Base-by-base conservation (phyloP, 2,113 vertebrate species). In the Gallinago jamesoni region DNA sequence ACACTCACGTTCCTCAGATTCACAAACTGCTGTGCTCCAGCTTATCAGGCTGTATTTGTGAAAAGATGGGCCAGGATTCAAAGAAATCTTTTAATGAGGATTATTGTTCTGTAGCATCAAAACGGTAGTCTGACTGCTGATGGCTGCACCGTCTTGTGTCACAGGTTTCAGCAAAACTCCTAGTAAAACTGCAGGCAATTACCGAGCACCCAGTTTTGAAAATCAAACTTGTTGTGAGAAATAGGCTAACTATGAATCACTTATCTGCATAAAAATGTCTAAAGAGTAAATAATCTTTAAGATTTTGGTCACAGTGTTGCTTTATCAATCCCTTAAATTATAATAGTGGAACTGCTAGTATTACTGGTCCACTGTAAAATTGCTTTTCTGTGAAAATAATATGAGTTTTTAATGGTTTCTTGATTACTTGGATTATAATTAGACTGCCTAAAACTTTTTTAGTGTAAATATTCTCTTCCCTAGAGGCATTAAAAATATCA, bases 101-200 rank as follows among this genome's bases (percentile, higher is more conserved):
- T 57, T 93, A 31, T 31, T 90, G 12, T 53, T 79, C 77, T 69
- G 24, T 35, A 39, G 33, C 81, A 69, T 23, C 1, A 2, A 84
- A 64, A 53, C 1, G 0, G 9, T 21, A 21, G 14, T 41, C 52
- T 76, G 81, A 41, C 41, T 83, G n/a, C 15, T 1, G 0, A 2
- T 24, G 43, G 22, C 28, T 75, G 25, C 20, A 33, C 9, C 23
- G 4, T 45, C 5, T 0, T 4, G 35, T 30, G 28, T 66, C 60
- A 18, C 5, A 15, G 20, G 35, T 24, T 24, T 70, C 69, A 60
- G 41, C 28, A 82, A 48, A 94, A n/a, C 28, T 64, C 17, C 52
- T 11, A 23, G 10, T 30, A 68, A 90, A 91, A 47, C 22, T 69
- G 5, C 48, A 76, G 23, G 41, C 21, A 55, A n/a, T 50, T 72